Evolutionary conservation across 2,888 invertebrate genomes (phyloP).

Genomic region (Amblyjoppa fuscipennis): DNA sequence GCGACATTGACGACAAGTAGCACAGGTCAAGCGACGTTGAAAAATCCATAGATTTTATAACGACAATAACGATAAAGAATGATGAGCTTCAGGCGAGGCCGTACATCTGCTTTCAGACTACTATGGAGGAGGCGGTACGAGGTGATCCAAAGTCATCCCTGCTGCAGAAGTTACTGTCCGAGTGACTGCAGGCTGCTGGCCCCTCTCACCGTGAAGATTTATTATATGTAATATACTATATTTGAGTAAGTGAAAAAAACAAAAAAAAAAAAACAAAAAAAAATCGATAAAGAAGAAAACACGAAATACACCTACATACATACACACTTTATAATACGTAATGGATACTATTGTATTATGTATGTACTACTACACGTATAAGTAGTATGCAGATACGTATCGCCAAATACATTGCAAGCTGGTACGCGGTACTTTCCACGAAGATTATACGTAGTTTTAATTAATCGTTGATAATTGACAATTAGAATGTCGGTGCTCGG

Average conservation of each 20-base stretch:
- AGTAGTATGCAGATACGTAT: conserved; percentile 84
- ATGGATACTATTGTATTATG: conserved; percentile 80
- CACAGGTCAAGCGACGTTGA: conserved; percentile 20
- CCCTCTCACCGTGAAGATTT: conserved; percentile 85
- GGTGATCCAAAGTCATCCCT: conserved; percentile 93
- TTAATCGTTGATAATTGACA: conserved; percentile 35
- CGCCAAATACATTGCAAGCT: conserved; percentile 83
- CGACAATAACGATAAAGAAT: background rate
- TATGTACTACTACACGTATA: conserved; percentile 79
- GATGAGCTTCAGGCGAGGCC: background rate
- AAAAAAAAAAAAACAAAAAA: conserved; percentile 30
- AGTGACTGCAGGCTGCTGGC: conserved; percentile 87
- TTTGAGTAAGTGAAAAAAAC: conserved; percentile 67
- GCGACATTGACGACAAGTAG: conserved; percentile 12
- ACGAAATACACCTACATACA: conserved; percentile 75
- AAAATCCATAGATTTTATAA: background rate
- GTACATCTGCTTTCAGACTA: conserved; percentile 87
- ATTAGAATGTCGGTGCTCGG: conserved; percentile 31
- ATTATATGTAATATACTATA: conserved; percentile 84
- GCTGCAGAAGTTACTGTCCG: conserved; percentile 94
- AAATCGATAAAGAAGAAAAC: conserved; percentile 41
- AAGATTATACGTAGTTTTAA: conserved; percentile 53
- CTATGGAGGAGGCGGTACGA: conserved; percentile 91
- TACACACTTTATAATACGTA: conserved; percentile 79
- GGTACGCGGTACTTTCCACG: conserved; percentile 76